Base-by-base conservation (phyloP, 2,888 invertebrate genomes). In the Drosophila antonietae region DNA sequence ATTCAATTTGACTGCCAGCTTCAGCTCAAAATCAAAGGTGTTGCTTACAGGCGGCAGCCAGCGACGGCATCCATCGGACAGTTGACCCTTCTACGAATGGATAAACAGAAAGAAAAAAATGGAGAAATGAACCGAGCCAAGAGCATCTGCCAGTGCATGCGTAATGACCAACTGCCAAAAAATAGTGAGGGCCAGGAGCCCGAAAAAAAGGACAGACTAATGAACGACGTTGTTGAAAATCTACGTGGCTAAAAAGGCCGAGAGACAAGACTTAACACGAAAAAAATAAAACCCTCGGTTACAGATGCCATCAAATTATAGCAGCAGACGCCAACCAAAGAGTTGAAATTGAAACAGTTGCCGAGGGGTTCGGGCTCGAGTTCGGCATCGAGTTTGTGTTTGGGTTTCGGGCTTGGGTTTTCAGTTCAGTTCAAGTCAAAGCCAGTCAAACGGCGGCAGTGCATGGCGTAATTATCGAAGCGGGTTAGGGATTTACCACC, bases 101-200 rank as follows among this genome's bases (percentile, higher is more conserved):
- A 72, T 57, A 49, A 66, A 66, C 67, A 68, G 28, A 28, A 28
- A 6, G 6, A 28, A 28, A 65, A 75, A 74, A 43, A 46, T 41
- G 51, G 43, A 52, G 41, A 65, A 66, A 58, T 37, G 60, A 60
- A 66, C 31, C n/a, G 18, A 47, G 76, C 46, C 59, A 70, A 65
- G 87, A 89, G 90, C 90, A 90, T 90, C 90, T 90, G 90, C 90
- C 85, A 80, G 84, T 88, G 87, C 88, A 88, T 90, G 86, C 86
- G 83, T 90, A 90, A 90, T 90, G 88, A 83, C 88, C 90, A 90
- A 90, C 90, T 90, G 90, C 90, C 89, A 86, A 87, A 84, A 80
- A 80, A 78, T 65, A 84, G 83, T 79, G 67, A 74, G 83, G 81
- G 79, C 72, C 68, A 55, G 68, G 62, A 68, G 51, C 39, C 60